Conservation (phyloP, 2,797 vertebrate species). For the Erithacus rubecula region DNA sequence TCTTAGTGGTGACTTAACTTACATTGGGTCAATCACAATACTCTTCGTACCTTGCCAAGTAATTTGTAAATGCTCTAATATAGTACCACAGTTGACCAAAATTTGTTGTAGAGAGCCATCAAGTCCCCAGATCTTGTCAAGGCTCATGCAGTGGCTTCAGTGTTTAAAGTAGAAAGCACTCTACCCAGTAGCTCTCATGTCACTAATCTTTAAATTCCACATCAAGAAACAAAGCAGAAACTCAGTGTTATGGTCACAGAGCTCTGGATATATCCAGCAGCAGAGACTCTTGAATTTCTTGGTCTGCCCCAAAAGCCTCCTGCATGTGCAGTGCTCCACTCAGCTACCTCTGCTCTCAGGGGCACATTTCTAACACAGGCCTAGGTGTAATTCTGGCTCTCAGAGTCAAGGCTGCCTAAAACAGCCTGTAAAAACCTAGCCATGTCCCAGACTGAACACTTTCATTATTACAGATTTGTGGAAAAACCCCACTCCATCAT, state of each 20-base stretch:
- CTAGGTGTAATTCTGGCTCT: not conserved
- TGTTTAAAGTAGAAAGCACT: not conserved
- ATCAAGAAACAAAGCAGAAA: not conserved
- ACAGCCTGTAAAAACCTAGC: not conserved
- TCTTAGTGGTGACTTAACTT: not conserved
- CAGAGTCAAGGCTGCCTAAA: not conserved
- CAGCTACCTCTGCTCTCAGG: not conserved
- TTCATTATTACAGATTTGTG: not conserved
- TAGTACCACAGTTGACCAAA: not conserved
- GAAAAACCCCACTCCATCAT: not conserved
- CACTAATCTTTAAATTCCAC: not conserved
- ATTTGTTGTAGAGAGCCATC: not conserved
- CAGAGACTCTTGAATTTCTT: not conserved
- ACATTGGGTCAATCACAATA: not conserved
- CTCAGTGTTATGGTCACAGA: not conserved
- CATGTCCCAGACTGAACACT: not conserved
- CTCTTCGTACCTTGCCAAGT: not conserved
- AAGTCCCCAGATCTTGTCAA: not conserved
- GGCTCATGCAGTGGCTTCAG: not conserved
- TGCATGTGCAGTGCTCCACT: not conserved
- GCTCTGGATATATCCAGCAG: not conserved
- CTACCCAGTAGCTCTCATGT: not conserved
- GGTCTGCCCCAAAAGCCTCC: not conserved
- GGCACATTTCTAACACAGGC: not conserved
- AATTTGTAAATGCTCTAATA: not conserved